Conservation (phyloP, 2,113 vertebrate species). For the Chaetorhynchus papuensis region DNA sequence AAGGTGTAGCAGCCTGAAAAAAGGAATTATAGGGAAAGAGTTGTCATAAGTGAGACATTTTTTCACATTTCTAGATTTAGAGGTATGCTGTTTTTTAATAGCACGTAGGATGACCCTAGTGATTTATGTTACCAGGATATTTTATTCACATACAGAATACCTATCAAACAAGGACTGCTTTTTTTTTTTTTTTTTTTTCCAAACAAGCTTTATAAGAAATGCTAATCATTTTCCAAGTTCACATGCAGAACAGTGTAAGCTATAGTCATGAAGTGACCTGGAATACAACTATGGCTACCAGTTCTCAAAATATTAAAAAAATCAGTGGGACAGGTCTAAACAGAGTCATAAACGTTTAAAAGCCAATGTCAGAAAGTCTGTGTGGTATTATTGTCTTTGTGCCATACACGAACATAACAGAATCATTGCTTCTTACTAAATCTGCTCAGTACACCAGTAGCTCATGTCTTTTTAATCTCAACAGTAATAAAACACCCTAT, state of each 20-base stretch:
- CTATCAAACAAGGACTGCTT: rapidly evolving
- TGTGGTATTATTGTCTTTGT: background rate
- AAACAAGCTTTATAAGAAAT: background rate
- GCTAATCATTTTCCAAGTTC: background rate
- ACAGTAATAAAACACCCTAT: background rate
- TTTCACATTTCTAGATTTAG: background rate
- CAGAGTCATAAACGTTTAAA: background rate
- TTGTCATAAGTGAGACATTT: background rate
- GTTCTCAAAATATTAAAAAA: background rate
- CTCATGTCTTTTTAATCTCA: background rate
- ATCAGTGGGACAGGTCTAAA: background rate
- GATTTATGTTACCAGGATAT: background rate
- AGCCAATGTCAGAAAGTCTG: background rate
- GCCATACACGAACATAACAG: background rate
- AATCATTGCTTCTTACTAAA: background rate
- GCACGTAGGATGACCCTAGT: background rate
- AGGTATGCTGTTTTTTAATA: background rate
- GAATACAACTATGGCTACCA: background rate
- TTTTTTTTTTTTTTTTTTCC: no score
- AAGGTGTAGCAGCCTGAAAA: slow-evolving; percentile 47
- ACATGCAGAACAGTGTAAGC: background rate
- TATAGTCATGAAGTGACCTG: background rate
- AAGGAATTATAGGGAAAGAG: slow-evolving; percentile 7
- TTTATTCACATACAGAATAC: background rate
- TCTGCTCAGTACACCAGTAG: background rate